Percentiles rank a stretch among this genome's conserved stretches.
phyloP scores from a whole-genome alignment of 2,113 vertebrate genomes.

The Mirounga angustirostris region DNA sequence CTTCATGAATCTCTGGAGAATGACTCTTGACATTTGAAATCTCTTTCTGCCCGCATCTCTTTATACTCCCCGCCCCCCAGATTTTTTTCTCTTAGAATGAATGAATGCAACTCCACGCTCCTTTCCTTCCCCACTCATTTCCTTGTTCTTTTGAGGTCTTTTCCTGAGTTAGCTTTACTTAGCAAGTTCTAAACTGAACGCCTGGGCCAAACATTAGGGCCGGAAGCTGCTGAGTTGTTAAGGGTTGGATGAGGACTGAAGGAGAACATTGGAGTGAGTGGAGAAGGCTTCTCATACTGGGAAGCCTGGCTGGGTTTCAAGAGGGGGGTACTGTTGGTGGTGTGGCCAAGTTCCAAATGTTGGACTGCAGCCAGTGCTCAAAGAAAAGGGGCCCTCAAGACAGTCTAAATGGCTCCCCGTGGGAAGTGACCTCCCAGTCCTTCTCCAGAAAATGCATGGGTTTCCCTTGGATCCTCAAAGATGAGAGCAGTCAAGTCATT shows the following conservation, averaged over 20 bases:
- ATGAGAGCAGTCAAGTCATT: slow-evolving; percentile 13
- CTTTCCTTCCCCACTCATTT: background rate
- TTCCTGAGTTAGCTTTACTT: slow-evolving; percentile 52
- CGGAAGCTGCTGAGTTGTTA: slow-evolving; percentile 45
- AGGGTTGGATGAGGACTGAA: slow-evolving; percentile 29
- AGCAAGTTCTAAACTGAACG: slow-evolving; percentile 23
- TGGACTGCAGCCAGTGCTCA: slow-evolving; percentile 63
- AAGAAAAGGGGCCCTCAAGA: slow-evolving; percentile 75
- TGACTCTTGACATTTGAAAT: slow-evolving; percentile 16
- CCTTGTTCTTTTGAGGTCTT: background rate
- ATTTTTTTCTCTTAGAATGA: slow-evolving; percentile 41
- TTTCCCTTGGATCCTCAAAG: slow-evolving; percentile 55
- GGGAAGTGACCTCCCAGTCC: slow-evolving; percentile 51
- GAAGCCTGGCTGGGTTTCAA: slow-evolving; percentile 70
- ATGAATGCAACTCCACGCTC: background rate
- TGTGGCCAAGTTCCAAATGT: slow-evolving; percentile 69
- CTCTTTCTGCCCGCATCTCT: background rate
- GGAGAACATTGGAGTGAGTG: slow-evolving; percentile 1
- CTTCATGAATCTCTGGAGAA: background rate
- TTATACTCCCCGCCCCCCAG: background rate
- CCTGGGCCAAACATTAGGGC: background rate
- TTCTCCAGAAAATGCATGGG: slow-evolving; percentile 22
- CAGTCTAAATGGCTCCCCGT: slow-evolving; percentile 57
- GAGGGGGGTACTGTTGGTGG: slow-evolving; percentile 49
- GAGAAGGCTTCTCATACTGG: slow-evolving; percentile 54